Conservation (phyloP, 2,888 invertebrate species). For the Drosophila seclusa region DNA sequence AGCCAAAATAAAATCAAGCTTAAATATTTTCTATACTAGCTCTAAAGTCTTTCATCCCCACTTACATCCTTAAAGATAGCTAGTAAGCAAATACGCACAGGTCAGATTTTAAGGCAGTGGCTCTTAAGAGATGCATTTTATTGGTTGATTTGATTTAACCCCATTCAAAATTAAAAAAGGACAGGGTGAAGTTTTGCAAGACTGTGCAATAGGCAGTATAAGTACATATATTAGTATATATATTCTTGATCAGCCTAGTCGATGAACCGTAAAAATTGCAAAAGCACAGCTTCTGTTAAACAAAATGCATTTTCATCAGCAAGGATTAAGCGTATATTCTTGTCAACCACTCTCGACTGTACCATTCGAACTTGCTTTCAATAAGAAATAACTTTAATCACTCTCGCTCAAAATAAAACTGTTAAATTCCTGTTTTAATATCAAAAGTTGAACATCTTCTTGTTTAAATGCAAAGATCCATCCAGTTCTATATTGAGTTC, state of each 20-base stretch:
- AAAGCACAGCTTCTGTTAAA: background rate
- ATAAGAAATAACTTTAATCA: background rate
- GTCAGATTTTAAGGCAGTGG: background rate
- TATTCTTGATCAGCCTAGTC: background rate
- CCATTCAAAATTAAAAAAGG: background rate
- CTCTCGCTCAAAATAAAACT: background rate
- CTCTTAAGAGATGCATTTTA: background rate
- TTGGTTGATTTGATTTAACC: background rate
- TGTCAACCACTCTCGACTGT: background rate
- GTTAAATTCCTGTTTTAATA: background rate
- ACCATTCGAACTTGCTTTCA: background rate
- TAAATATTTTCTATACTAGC: background rate
- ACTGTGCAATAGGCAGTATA: background rate
- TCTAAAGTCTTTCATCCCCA: background rate
- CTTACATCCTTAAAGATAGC: background rate
- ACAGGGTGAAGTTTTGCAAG: background rate
- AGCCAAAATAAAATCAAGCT: no score
- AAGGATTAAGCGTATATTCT: background rate
- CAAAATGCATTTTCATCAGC: background rate
- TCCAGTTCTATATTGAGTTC: conserved; percentile 1
- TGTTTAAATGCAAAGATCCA: background rate
- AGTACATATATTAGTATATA: background rate
- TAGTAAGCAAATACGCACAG: background rate
- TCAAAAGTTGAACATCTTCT: background rate
- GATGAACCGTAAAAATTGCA: no score